These are phyloP conservation scores for Pedetes capensis DNA, from an alignment of 2,113 vertebrate species.

Conservation along the genomic window DNA sequence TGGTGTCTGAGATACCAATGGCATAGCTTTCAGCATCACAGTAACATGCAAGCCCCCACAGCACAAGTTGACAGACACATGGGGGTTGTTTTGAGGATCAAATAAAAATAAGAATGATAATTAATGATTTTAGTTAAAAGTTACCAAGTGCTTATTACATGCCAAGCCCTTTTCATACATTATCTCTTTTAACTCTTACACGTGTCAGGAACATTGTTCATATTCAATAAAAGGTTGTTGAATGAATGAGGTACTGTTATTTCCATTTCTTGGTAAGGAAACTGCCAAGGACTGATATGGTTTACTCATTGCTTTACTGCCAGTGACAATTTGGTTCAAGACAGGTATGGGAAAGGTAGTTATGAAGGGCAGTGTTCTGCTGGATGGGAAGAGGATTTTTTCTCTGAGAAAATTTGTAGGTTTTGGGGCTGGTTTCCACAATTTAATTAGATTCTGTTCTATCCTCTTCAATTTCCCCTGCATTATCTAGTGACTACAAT, in stretches of 20 bases:
- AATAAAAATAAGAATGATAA: not conserved
- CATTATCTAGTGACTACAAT: not conserved
- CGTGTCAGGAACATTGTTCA: not conserved
- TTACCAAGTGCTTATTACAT: not conserved
- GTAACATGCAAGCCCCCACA: too few species aligned
- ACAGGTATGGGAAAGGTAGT: not conserved
- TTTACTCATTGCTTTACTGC: not conserved
- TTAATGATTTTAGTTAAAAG: not conserved
- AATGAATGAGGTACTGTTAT: not conserved
- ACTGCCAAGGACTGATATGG: not conserved
- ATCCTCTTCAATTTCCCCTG: not conserved
- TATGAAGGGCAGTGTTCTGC: not conserved
- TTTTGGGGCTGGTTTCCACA: not conserved
- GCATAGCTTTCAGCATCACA: too few species aligned
- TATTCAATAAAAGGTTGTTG: not conserved
- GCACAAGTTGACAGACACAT: too few species aligned
- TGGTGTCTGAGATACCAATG: too few species aligned
- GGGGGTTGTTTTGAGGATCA: not conserved
- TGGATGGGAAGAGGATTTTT: not conserved
- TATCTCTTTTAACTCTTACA: not conserved
- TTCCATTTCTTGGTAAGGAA: not conserved
- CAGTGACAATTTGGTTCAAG: not conserved
- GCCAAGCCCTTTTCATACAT: not conserved
- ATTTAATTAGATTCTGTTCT: slow-evolving; percentile 5
- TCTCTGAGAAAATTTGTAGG: not conserved